phyloP scores from a whole-genome alignment of 2,113 vertebrate genomes.

The Nesogale talazaci region DNA sequence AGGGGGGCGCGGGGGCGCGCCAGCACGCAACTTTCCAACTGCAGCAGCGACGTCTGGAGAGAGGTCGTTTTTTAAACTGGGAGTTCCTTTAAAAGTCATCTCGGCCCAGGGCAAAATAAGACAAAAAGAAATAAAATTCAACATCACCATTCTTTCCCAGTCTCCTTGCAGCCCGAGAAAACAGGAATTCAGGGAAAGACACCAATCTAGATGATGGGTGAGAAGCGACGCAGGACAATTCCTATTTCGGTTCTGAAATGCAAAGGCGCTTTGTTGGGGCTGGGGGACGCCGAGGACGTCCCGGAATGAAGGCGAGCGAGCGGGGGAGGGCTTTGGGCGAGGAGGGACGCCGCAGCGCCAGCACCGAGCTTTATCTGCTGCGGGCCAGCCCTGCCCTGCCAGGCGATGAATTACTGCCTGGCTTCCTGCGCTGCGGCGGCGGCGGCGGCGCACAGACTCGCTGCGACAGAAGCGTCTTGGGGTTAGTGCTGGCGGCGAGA shows the following conservation, averaged over 20 bases:
- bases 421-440: not conserved
- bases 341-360: not conserved
- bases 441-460: not conserved
- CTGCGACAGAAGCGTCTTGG: not conserved
- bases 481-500: slow-evolving; percentile 45
- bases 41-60: accelerated
- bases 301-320: not conserved
- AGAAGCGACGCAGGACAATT: not conserved
- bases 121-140: not conserved
- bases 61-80: not conserved
- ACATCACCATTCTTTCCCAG: not conserved
- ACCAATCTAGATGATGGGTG: not conserved
- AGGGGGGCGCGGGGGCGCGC: too few relatives aligned
- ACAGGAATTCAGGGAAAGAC: not conserved
- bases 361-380: slow-evolving; percentile 61
- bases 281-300: not conserved
- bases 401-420: slow-evolving; percentile 71
- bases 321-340: not conserved
- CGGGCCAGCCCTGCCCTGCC: slow-evolving; percentile 67
- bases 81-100: not conserved
- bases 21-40: not conserved
- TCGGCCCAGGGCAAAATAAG: not conserved
- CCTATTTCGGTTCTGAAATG: too few relatives aligned
- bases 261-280: not conserved
- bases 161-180: not conserved